These are phyloP conservation scores for Leptopilina clavipes DNA, from an alignment of 1,140 invertebrate species.

Conservation along the genomic window DNA sequence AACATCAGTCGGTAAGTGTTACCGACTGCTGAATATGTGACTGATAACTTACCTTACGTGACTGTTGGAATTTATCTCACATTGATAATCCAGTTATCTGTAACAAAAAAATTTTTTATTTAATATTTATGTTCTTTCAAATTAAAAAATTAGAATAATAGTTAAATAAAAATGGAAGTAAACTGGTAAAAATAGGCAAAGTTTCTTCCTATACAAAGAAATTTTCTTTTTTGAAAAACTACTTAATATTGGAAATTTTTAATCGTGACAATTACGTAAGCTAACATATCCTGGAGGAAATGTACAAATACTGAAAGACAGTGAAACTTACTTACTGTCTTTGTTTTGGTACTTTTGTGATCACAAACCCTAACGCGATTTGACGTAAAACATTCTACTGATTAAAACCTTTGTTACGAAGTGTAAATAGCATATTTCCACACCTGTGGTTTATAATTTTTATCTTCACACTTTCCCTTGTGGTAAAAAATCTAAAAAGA, in stretches of 20 bases:
- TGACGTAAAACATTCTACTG: background rate
- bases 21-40: background rate
- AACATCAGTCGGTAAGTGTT: no score
- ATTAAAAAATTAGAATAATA: no score
- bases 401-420: background rate
- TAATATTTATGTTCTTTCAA: no score
- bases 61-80: no score
- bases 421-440: background rate
- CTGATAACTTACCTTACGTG: background rate
- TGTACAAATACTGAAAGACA: background rate
- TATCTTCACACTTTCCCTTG: background rate
- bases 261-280: constrained; percentile 2
- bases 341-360: background rate
- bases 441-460: background rate
- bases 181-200: no score
- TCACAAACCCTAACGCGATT: constrained; percentile 1
- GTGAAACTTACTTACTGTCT: constrained; percentile 3
- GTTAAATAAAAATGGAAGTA: no score
- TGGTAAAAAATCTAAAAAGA: background rate
- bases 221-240: background rate
- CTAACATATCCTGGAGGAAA: background rate
- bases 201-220: no score
- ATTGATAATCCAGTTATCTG: no score
- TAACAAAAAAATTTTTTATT: background rate
- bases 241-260: no score